phyloP scores from a whole-genome alignment of 2,888 invertebrate genomes.

The Hybos culiciformis region DNA sequence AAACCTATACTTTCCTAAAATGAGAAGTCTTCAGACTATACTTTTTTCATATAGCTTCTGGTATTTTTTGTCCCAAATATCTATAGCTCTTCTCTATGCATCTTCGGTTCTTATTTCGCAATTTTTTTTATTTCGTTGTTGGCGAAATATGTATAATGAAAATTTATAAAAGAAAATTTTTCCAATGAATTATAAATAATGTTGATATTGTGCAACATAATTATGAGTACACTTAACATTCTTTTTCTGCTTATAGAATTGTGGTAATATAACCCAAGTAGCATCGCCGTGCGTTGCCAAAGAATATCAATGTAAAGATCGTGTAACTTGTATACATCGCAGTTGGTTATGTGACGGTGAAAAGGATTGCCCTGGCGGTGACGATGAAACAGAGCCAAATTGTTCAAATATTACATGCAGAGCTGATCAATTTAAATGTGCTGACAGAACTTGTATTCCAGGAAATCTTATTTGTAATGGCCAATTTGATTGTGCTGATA shows the following conservation, averaged over 20 bases:
- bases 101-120: too few species aligned
- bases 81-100: too few species aligned
- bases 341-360: slow-evolving; percentile 79
- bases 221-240: too few species aligned
- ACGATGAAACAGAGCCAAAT: slow-evolving; percentile 53
- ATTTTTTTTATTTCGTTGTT: too few species aligned
- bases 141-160: too few species aligned
- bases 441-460: slow-evolving; percentile 63
- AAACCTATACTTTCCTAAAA: too few species aligned
- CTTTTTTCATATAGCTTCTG: too few species aligned
- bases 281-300: slow-evolving; percentile 52
- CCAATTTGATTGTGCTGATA: slow-evolving; percentile 65
- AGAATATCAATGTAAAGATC: slow-evolving; percentile 70
- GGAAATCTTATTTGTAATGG: slow-evolving; percentile 75
- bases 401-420: slow-evolving; percentile 66
- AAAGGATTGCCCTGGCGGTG: slow-evolving; percentile 67
- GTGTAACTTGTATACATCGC: slow-evolving; percentile 63
- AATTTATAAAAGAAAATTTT: too few species aligned
- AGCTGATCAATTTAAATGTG: slow-evolving; percentile 77
- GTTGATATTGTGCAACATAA: too few species aligned
- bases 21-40: too few species aligned
- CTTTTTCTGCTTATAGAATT: slow-evolving; percentile 40
- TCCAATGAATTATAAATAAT: too few species aligned
- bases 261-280: slow-evolving; percentile 38
- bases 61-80: too few species aligned